Base-by-base conservation (phyloP, 2,888 invertebrate species). In the Copidosoma aretas region DNA sequence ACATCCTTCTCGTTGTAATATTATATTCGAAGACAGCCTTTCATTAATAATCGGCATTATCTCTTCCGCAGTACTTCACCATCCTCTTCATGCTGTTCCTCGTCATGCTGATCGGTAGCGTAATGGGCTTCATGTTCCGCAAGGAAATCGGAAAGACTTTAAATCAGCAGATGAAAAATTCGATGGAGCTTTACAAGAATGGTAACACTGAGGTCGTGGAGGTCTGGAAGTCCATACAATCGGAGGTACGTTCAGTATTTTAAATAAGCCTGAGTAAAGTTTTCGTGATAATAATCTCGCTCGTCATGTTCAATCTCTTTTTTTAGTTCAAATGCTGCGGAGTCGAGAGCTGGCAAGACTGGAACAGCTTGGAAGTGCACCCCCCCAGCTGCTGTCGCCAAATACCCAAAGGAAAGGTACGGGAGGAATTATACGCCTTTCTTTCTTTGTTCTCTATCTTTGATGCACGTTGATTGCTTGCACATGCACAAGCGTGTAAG, bases 161-260 rank as follows among this genome's bases (percentile, higher is more conserved):
- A 82, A 89, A 91, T 78, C 89, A 91, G 75, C 91, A 92, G 84
- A 91, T 95, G 92, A 87, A 88, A 73, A 90, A 91, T 21, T 89
- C 93, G 1, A 88, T 94, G 77, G 89, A 90, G 10, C 87, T 89
- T 73, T 94, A 94, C 81, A 91, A 91, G 58, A 87, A 87, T n/a
- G n/a, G 21, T 88, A 89, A 71, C 87, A 88, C 57, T n/a, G 88
- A 90, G 71, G 89, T 93, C 68, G 92, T 91, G 1, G 88, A 89
- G 67, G 91, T 95, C 0, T 97, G 96, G 96, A 94, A 96, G 81
- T 89, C 91, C 72, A 93, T 95, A 0, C 97, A 97, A 83, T 89
- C 89, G 71, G 85, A 86, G 75, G 89, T 89, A 77, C 80, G 52
- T n/a, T n/a, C n/a, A n/a, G n/a, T n/a, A n/a, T n/a, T n/a, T n/a